A percentile compares a stretch with the other conserved stretches of the same genome.
phyloP scores from a whole-genome alignment of 2,888 invertebrate genomes.

The Ypsolopha sequella region DNA sequence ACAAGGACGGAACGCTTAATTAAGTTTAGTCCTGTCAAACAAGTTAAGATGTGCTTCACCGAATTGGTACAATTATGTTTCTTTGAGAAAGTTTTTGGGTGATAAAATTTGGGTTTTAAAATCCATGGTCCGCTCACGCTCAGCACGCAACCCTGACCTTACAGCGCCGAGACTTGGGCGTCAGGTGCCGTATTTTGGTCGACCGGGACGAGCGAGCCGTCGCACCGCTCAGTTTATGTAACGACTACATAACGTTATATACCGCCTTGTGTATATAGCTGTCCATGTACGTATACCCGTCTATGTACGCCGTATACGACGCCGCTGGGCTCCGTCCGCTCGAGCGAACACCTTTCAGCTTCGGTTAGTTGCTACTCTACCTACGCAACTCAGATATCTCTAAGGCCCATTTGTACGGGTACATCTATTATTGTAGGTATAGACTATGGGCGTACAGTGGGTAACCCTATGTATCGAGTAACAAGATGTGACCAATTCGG shows the following conservation, averaged over 20 bases:
- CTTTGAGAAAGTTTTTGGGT: too few relatives aligned
- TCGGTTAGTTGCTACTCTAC: background rate
- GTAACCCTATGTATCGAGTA: too few relatives aligned
- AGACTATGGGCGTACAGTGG: background rate
- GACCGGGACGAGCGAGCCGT: slow-evolving; percentile 40
- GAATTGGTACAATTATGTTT: too few relatives aligned
- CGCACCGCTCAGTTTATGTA: slow-evolving; percentile 55
- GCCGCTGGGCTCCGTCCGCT: slow-evolving; percentile 1
- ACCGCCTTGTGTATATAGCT: background rate
- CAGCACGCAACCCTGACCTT: background rate
- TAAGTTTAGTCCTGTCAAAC: too few relatives aligned
- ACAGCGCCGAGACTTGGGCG: slow-evolving; percentile 16
- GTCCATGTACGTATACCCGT: background rate
- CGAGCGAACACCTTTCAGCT: background rate
- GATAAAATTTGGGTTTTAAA: too few relatives aligned
- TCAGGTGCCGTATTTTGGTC: slow-evolving; percentile 68
- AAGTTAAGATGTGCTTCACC: too few relatives aligned
- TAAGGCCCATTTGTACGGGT: background rate
- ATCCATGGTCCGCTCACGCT: background rate
- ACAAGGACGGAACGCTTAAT: too few relatives aligned
- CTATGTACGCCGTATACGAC: background rate
- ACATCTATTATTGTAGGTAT: background rate
- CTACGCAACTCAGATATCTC: background rate
- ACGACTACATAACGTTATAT: slow-evolving; percentile 26
- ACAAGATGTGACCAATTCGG: too few relatives aligned